Evolutionary conservation across 2,888 invertebrate species (phyloP).

Genomic region (Netelia virgata): DNA sequence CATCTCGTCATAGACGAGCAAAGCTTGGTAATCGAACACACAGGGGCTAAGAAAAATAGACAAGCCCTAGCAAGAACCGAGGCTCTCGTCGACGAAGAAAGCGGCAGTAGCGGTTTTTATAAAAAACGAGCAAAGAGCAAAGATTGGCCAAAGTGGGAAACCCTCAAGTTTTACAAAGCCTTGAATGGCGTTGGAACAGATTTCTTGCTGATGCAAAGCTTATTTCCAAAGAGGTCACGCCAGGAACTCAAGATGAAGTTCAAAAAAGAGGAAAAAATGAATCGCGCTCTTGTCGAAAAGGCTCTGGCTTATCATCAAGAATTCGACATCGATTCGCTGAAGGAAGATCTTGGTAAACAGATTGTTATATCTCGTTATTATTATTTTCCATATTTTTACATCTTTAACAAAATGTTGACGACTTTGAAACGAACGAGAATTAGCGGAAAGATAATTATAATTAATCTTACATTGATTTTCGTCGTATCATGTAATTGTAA

Average conservation of each 20-base stretch:
- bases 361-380: not conserved
- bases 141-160: conserved; percentile 92
- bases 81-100: conserved; percentile 89
- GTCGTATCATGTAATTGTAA: too few relatives aligned
- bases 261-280: conserved; percentile 94
- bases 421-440: too few relatives aligned
- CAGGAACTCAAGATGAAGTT: conserved; percentile 96
- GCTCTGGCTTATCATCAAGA: conserved; percentile 90
- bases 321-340: conserved; percentile 89
- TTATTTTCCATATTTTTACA: not conserved
- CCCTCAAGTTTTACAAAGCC: conserved; percentile 96
- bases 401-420: not conserved
- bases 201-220: conserved; percentile 94
- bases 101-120: conserved; percentile 88
- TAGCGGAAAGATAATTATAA: too few relatives aligned
- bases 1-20: conserved; percentile 94
- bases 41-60: conserved; percentile 87
- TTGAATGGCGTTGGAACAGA: conserved; percentile 96
- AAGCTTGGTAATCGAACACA: conserved; percentile 93
- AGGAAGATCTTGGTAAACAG: conserved; percentile 86
- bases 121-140: conserved; percentile 89
- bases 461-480: too few relatives aligned
- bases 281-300: conserved; percentile 90
- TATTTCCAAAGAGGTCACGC: conserved; percentile 93
- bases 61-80: conserved; percentile 89